Evolutionary conservation across 2,797 vertebrate genomes (phyloP), one percentile per base, ranked within the genome.

Genomic region (Sphenopsis melanotis): DNA sequence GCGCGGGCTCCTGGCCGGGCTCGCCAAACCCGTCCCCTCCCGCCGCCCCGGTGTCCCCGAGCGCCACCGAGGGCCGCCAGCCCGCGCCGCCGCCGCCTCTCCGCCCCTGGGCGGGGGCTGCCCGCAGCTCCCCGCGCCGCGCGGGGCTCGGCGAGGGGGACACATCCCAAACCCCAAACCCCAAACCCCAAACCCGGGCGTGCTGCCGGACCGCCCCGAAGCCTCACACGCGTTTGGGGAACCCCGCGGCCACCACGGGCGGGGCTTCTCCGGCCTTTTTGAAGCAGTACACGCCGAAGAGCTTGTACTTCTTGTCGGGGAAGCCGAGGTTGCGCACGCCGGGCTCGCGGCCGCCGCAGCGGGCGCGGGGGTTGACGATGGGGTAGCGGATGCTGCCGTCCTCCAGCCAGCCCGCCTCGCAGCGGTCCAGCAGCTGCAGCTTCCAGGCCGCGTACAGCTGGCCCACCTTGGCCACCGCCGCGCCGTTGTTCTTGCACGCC

Each of bases 361-460:
- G 99, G 4, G 97, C 91, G 5, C 99, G 98, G 3, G 99, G 99
- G 86, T 99, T 99, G 85, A 99, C 99, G 29, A 99, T 99, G 87
- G 99, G 99, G 95, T 99, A 99, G 41, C 99, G 99, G 69, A 99
- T 98, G 94, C 99, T 99, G 74, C 98, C 98, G 9, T 99, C 99
- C 60, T 98, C 98, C 92, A 99, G 93, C 99, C 99, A 99, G 37
- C 99, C 99, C 0, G 99, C 99, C 41, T 99, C 98, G 61, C 99
- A 99, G 80, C 98, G 98, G 92, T 99, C 99, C 97, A 99, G 95
- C 24, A 99, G 98, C 95, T 99, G 99, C 81, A 99, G 97, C 97
- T 99, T 99, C 99, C 99, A 99, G 1, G 99, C 99, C 0, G 99
- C 98, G 6, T 99, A 99, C 6, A 99, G 98, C 95, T 99, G 99